Base-by-base conservation (phyloP, 1,140 invertebrate genomes). In the Ostrea denselamellosa region DNA sequence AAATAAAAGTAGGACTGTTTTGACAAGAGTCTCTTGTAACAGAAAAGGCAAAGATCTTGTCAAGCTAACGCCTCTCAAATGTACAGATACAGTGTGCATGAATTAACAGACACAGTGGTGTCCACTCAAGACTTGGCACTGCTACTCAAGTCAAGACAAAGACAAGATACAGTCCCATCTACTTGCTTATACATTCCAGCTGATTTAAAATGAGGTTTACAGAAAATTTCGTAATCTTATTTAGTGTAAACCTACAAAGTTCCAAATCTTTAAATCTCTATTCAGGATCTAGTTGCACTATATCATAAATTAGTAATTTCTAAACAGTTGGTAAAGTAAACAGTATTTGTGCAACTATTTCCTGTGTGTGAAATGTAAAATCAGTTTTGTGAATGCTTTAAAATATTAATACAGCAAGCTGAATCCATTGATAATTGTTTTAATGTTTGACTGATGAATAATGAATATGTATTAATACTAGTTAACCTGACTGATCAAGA, bases 401-500 rank as follows among this genome's bases (percentile, higher is more conserved):
- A 34, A 25, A 9, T 77, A 44, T 34, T 77, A 14, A 28, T 34
- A 19, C 8, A 14, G 7, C 14, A 14, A 9, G 25, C 9, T 22
- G 9, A 14, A 77, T 77, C 28, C 28, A 62, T 71, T 77, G 14
- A 28, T 34, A 77, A 19, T 19, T 62, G 56, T n/a, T 62, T 62
- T 62, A 17, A n/a, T 62, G 17, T 62, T 77, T 71, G 22, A 25
- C 25, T 25, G 8, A 34, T 77, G 22, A 34, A 77, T 77, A 77
- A 77, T 77, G 28, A 77, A 28, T 28, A 25, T 77, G 25, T 77
- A 77, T 77, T 77, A 34, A 28, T 77, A 77, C 14, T 77, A 77
- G 68, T 77, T 77, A 77, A 77, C 68, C 68, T 77, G 68, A 77
- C 68, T 77, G 68, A 77, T 34, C 68, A 77, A 77, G 68, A 77